Conservation (phyloP, 2,113 vertebrate genomes). For the Apteryx owenii region DNA sequence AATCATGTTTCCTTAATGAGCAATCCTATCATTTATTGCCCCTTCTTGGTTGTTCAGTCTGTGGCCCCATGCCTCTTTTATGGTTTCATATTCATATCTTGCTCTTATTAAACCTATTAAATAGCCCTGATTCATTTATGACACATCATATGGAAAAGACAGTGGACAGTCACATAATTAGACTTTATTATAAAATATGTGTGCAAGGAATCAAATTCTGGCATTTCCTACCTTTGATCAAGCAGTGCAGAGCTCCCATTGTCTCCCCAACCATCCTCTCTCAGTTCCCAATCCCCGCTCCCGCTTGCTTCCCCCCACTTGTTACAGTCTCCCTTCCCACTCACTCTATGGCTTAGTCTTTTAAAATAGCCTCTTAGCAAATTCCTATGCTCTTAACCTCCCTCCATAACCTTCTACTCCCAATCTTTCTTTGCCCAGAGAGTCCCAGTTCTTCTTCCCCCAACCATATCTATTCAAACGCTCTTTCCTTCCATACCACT, state of each 20-base stretch:
- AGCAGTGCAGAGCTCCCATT: accelerated
- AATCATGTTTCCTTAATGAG: neutral
- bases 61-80: neutral
- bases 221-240: neutral
- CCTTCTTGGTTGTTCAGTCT: neutral
- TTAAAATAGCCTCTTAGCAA: neutral
- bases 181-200: neutral
- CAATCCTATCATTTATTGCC: neutral
- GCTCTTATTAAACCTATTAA: neutral
- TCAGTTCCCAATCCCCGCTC: neutral
- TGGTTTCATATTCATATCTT: neutral
- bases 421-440: neutral
- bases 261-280: neutral
- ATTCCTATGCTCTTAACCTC: neutral
- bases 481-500: neutral
- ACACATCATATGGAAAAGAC: neutral
- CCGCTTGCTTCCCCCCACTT: neutral
- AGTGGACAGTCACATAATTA: too few species aligned
- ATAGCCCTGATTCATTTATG: neutral
- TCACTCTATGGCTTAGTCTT: neutral
- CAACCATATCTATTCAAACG: neutral
- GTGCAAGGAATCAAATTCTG: neutral
- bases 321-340: neutral
- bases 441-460: neutral
- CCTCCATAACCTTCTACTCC: neutral